Evolutionary conservation across 2,113 vertebrate species (phyloP), one percentile per base, ranked within the genome.

Genomic region (Ursus arctos): DNA sequence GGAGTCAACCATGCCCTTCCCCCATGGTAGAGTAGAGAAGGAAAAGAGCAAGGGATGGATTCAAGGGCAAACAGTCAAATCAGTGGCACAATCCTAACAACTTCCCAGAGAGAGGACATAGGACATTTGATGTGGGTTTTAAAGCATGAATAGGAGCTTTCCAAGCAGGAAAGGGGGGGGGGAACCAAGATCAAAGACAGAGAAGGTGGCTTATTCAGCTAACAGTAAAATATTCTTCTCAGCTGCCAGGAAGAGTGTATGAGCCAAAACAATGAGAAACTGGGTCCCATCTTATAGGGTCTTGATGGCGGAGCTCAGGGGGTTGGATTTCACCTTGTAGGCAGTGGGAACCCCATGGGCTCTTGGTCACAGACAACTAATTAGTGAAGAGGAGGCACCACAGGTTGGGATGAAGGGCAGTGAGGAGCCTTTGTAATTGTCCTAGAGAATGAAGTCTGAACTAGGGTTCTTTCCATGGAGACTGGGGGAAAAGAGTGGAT

Each of bases 141-240:
- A 90, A 90, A 88, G 57, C 47, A 47, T 59, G 57, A 85, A 7
- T 84, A 76, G 69, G 61, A 94, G 63, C 65, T 93, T 94, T 86
- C 49, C 63, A 76, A 88, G 61, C n/a, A 53, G 47, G 49, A 81
- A 84, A 51, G 15, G 67, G 49, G 26, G 22, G 36, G 21, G 40
- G 72, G 72, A 40, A 80, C 24, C 16, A 89, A 49, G 28, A 74
- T 67, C 67, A 86, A 94, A 94, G 21, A 15, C 86, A 95, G 40
- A 76, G 13, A 22, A 40, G 55, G 26, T 16, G 57, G 13, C 36
- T 95, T 55, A 53, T 88, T 88, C 77, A 53, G 4, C 80, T 63
- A 69, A 74, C 8, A 72, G 55, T 19, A 55, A 93, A 36, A 36
- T 26, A 28, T 40, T 80, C 88, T 63, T 22, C 21, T 67, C 51